Evolutionary conservation across 2,113 vertebrate species (phyloP).

Genomic region (Cyanocitta stelleri): DNA sequence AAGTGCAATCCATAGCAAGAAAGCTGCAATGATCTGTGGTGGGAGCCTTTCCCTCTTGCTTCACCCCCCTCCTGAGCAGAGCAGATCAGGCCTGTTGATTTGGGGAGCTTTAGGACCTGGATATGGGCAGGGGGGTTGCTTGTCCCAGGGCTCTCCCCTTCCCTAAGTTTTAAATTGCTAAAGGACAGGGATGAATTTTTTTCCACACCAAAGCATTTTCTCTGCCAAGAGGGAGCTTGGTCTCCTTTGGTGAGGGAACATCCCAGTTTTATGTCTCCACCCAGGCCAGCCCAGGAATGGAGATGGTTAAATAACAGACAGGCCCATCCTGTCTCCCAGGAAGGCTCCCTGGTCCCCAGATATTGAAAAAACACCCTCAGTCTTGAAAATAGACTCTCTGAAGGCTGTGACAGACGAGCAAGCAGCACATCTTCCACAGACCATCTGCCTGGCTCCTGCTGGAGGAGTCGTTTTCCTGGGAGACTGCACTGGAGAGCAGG

Average conservation of each 20-base stretch:
- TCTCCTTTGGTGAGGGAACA: neutral
- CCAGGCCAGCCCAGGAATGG: neutral
- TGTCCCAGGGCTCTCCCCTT: neutral
- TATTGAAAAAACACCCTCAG: neutral
- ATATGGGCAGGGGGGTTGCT: fast-evolving
- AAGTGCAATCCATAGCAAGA: neutral
- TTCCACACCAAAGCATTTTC: neutral
- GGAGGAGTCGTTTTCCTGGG: neutral
- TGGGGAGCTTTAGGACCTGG: neutral
- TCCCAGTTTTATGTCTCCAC: neutral
- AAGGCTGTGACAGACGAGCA: neutral
- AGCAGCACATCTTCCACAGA: neutral
- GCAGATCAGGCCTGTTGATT: neutral
- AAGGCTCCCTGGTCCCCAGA: neutral
- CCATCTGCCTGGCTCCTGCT: neutral
- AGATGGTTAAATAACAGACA: neutral
- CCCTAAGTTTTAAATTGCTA: neutral
- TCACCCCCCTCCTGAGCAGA: neutral
- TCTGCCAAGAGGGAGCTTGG: neutral
- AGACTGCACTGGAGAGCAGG: neutral
- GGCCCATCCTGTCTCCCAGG: neutral
- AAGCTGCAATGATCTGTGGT: neutral
- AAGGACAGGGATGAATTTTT: neutral
- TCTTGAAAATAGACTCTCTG: neutral
- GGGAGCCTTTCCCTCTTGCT: neutral